phyloP scores from a whole-genome alignment of 1,140 invertebrate species.

The Arion vulgaris region DNA sequence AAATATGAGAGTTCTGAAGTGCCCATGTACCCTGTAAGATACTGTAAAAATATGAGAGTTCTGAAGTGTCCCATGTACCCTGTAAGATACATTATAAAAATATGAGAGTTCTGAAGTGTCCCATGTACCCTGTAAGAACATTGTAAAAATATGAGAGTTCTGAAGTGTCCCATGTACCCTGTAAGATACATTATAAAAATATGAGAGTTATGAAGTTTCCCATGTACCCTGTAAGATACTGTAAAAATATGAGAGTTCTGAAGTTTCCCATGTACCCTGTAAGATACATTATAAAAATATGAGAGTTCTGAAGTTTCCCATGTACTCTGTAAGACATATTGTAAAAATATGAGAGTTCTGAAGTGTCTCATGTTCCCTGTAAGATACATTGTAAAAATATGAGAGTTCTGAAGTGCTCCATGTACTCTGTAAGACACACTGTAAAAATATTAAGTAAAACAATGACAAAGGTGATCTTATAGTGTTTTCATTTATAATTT shows the following conservation, averaged over 20 bases:
- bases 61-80: slow-evolving; percentile 63
- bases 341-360: slow-evolving; percentile 63
- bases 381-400: slow-evolving; percentile 56
- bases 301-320: slow-evolving; percentile 62
- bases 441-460: slow-evolving; percentile 69
- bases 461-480: no score
- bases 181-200: slow-evolving; percentile 56
- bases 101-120: slow-evolving; percentile 58
- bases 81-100: slow-evolving; percentile 57
- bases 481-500: no score
- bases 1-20: slow-evolving; percentile 65
- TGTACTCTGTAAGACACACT: slow-evolving; percentile 52
- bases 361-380: slow-evolving; percentile 60
- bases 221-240: slow-evolving; percentile 59
- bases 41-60: slow-evolving; percentile 61
- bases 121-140: slow-evolving; percentile 59
- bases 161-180: slow-evolving; percentile 65
- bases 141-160: slow-evolving; percentile 61
- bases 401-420: slow-evolving; percentile 61
- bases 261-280: slow-evolving; percentile 52
- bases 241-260: slow-evolving; percentile 63
- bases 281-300: slow-evolving; percentile 55
- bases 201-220: slow-evolving; percentile 58
- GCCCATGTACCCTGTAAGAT: slow-evolving; percentile 62
- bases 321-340: slow-evolving; percentile 53